These are phyloP conservation scores for Synchiropus splendidus DNA, from an alignment of 2,113 vertebrate species.

Conservation along the genomic window DNA sequence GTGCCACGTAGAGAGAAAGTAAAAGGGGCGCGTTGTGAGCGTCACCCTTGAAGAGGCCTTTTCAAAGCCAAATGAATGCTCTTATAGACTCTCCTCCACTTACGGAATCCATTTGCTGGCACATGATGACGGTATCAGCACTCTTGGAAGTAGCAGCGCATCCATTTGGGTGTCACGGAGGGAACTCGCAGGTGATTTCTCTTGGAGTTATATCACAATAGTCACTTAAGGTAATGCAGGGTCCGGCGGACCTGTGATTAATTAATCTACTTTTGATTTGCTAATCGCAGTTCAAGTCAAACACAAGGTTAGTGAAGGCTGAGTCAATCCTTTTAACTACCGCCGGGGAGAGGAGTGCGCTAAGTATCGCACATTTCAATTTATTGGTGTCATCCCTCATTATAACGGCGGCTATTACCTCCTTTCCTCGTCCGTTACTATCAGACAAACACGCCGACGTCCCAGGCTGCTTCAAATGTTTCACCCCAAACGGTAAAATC, in stretches of 20 bases:
- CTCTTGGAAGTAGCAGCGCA: conserved; percentile 46
- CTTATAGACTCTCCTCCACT: conserved; percentile 53
- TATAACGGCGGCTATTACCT: conserved; percentile 41
- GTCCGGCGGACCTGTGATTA: conserved; percentile 52
- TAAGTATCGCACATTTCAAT: conserved; percentile 42
- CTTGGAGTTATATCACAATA: conserved; percentile 60
- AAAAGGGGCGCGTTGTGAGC: conserved; percentile 33
- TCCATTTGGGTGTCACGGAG: conserved; percentile 48
- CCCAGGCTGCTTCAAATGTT: too few species aligned
- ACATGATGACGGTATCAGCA: conserved; percentile 48
- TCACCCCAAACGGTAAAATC: conserved; percentile 17
- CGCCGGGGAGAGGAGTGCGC: conserved; percentile 27
- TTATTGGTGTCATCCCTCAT: conserved; percentile 56
- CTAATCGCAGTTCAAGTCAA: conserved; percentile 61
- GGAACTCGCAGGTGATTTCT: conserved; percentile 53
- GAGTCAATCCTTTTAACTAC: conserved; percentile 63
- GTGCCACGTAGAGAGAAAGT: conserved; percentile 23
- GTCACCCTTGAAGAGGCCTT: conserved; percentile 13
- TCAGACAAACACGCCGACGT: not conserved
- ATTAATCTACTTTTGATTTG: conserved; percentile 65
- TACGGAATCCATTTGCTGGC: conserved; percentile 43
- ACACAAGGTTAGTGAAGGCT: conserved; percentile 60
- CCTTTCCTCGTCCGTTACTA: not conserved
- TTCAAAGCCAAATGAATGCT: conserved; percentile 49
- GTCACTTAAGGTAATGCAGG: conserved; percentile 59